A percentile compares a stretch with the other conserved stretches of the same genome.
Evolutionary conservation across 2,113 vertebrate species (phyloP).

Genomic region (Syrmaticus mikado): DNA sequence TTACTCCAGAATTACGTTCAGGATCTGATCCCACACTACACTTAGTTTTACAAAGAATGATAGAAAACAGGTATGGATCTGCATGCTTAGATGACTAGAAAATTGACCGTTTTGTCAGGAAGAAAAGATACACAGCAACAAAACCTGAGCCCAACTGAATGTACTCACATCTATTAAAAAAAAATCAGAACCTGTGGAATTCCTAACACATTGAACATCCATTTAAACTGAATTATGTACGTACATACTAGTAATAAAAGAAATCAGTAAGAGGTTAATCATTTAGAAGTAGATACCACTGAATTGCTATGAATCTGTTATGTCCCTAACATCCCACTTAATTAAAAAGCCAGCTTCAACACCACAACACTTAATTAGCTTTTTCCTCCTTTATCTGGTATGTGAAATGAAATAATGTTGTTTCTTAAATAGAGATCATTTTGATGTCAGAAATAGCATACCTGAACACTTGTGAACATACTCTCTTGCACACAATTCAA

Average conservation of each 20-base stretch:
- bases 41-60: background rate
- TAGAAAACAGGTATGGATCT: background rate
- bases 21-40: background rate
- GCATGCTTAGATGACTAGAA: background rate
- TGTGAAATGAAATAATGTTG: background rate
- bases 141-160: background rate
- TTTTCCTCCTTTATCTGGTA: background rate
- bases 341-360: background rate
- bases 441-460: background rate
- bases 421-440: background rate
- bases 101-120: background rate
- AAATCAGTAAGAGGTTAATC: background rate
- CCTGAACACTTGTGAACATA: background rate
- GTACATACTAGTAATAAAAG: background rate
- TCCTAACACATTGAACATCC: background rate
- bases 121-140: background rate
- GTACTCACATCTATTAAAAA: background rate
- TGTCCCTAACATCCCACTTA: background rate
- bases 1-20: background rate
- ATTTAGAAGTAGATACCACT: background rate
- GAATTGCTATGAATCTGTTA: background rate
- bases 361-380: background rate
- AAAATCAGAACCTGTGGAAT: background rate
- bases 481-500: background rate
- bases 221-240: background rate